These are phyloP conservation scores for Centroberyx gerrardi DNA, from an alignment of 2,797 vertebrate genomes.

Conservation along the genomic window DNA sequence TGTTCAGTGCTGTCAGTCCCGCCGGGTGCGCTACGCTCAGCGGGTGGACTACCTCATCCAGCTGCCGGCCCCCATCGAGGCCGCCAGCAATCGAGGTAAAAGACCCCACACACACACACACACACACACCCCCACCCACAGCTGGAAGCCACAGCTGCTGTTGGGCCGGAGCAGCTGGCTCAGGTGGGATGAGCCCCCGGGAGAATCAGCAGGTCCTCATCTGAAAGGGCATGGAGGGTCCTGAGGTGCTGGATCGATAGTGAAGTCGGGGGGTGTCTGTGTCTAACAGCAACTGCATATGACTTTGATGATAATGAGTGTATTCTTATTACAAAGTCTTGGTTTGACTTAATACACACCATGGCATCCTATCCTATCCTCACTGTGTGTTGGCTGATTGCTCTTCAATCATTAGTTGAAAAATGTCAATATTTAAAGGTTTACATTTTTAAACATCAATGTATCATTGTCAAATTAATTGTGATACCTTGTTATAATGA, in stretches of 20 bases:
- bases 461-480: too few relatives aligned
- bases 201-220: slow-evolving; percentile 24
- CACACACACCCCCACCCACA: background rate
- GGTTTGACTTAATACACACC: too few relatives aligned
- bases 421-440: too few relatives aligned
- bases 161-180: background rate
- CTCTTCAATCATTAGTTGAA: too few relatives aligned
- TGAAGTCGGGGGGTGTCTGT: background rate
- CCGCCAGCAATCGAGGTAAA: slow-evolving; percentile 95
- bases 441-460: too few relatives aligned
- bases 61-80: slow-evolving; percentile 93
- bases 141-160: background rate
- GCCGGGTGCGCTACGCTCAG: slow-evolving; percentile 94
- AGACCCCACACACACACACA: background rate
- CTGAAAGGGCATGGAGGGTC: slow-evolving; percentile 35
- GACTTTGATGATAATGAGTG: too few relatives aligned
- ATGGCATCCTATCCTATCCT: too few relatives aligned
- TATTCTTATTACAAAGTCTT: too few relatives aligned
- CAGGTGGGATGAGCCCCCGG: slow-evolving; percentile 32
- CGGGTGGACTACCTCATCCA: slow-evolving; percentile 98
- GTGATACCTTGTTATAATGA: too few relatives aligned
- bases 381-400: too few relatives aligned
- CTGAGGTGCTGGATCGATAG: slow-evolving; percentile 8
- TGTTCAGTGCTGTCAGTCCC: slow-evolving; percentile 94
- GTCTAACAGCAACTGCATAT: too few relatives aligned